These are phyloP conservation scores for Leptodactylus fallax DNA, from an alignment of 2,797 vertebrate species.

Conservation along the genomic window DNA sequence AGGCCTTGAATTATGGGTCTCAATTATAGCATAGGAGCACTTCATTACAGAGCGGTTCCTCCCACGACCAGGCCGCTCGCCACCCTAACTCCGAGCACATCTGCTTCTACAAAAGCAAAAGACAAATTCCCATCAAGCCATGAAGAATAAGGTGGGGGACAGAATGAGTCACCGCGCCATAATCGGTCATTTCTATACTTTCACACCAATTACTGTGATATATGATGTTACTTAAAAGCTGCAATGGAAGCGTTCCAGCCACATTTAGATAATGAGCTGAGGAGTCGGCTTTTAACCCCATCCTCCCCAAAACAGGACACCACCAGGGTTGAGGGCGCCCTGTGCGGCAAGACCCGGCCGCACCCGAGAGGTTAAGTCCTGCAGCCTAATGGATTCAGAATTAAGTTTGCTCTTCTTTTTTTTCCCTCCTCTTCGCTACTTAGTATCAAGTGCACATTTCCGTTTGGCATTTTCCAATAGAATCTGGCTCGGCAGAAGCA, in stretches of 20 bases:
- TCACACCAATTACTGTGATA: slow-evolving; percentile 61
- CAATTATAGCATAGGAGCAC: slow-evolving; percentile 55
- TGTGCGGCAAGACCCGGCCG: background rate
- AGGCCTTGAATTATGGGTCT: slow-evolving; percentile 57
- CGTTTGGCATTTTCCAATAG: slow-evolving; percentile 41
- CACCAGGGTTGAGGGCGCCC: no score
- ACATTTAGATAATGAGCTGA: slow-evolving; percentile 58
- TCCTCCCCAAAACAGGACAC: background rate
- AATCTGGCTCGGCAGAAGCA: slow-evolving; percentile 10
- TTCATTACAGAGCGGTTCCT: slow-evolving; percentile 49
- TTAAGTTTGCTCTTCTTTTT: slow-evolving; percentile 13
- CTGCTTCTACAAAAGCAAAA: slow-evolving; percentile 48
- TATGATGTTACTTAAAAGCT: slow-evolving; percentile 61
- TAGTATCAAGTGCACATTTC: slow-evolving; percentile 36
- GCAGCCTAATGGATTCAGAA: slow-evolving; percentile 14
- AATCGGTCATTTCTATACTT: slow-evolving; percentile 62
- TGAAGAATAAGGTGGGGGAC: slow-evolving; percentile 54
- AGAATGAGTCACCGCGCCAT: slow-evolving; percentile 52
- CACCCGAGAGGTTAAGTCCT: background rate
- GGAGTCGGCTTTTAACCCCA: slow-evolving; percentile 29
- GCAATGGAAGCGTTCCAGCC: slow-evolving; percentile 47
- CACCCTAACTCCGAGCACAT: slow-evolving; percentile 10
- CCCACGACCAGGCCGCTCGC: slow-evolving; percentile 30
- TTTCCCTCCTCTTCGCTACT: background rate
- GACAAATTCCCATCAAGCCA: slow-evolving; percentile 49